These are phyloP conservation scores for Teleogryllus oceanicus DNA, from an alignment of 2,888 invertebrate genomes.

Conservation along the genomic window DNA sequence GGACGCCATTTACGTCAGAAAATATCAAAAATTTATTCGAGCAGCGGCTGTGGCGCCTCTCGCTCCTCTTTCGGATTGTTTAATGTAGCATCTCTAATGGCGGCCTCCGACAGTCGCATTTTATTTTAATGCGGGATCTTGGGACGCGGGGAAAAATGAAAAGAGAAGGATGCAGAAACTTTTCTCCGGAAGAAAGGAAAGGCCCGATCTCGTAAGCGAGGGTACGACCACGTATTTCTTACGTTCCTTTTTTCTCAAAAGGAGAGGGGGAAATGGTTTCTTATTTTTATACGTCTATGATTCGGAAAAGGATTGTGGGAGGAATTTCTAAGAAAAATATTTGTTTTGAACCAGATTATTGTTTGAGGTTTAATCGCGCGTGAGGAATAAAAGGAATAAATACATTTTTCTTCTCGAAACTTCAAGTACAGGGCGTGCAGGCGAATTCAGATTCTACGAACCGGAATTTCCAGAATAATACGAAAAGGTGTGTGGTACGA, in stretches of 20 bases:
- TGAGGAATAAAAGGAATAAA: background rate
- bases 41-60: background rate
- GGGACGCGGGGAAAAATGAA: constrained; percentile 19
- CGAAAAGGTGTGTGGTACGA: too few relatives aligned
- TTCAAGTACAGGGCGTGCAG: background rate
- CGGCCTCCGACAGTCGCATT: constrained; percentile 27
- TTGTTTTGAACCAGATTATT: constrained; percentile 5
- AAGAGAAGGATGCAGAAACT: constrained; percentile 25
- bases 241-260: background rate
- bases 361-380: background rate
- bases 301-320: constrained; percentile 24
- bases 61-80: constrained; percentile 36
- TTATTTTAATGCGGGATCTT: constrained; percentile 32
- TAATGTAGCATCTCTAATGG: constrained; percentile 36
- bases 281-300: constrained; percentile 11
- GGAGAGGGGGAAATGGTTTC: constrained; percentile 12
- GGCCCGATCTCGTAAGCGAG: constrained; percentile 2
- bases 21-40: constrained; percentile 37
- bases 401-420: background rate
- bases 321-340: constrained; percentile 19
- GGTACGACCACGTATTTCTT: background rate
- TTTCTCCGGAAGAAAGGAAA: constrained; percentile 19
- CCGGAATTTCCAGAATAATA: too few relatives aligned
- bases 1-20: constrained; percentile 36
- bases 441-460: too few relatives aligned